A percentile compares a stretch with the other conserved stretches of the same genome.
Conservation (phyloP, 2,113 vertebrate genomes). For the Hylia prasina region DNA sequence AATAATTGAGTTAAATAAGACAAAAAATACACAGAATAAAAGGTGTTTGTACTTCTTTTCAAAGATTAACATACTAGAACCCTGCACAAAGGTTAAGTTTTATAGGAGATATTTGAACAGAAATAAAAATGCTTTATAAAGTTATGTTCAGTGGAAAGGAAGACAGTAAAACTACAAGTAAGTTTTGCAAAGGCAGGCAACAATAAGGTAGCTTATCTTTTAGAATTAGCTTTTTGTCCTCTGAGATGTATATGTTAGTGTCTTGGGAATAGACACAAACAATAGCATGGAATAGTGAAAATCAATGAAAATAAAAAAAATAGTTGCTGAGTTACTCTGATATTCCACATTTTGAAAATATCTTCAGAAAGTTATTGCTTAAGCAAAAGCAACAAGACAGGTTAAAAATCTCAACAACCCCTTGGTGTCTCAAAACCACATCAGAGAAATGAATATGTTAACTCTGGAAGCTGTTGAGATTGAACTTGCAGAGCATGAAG, state of each 20-base stretch:
- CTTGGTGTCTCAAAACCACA: not conserved
- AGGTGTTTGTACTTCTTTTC: not conserved
- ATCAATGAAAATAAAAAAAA: not conserved
- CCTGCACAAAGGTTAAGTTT: not conserved
- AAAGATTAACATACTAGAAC: not conserved
- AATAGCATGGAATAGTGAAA: not conserved
- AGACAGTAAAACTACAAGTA: not conserved
- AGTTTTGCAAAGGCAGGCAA: not conserved
- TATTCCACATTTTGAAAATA: not conserved
- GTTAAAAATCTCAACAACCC: not conserved
- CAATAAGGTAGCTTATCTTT: not conserved
- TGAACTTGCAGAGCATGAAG: not conserved
- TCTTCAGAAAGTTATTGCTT: not conserved
- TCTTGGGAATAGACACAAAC: not conserved
- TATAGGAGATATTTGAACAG: not conserved
- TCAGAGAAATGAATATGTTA: not conserved
- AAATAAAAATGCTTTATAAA: not conserved
- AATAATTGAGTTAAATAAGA: not conserved
- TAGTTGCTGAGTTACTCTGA: not conserved
- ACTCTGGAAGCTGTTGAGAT: not conserved
- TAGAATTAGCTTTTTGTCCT: not conserved
- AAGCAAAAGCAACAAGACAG: not conserved
- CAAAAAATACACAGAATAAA: not conserved
- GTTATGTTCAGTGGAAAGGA: not conserved
- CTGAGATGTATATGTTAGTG: not conserved